Evolutionary conservation across 2,888 invertebrate species (phyloP).

Genomic region (Drosophila kambysellisi): DNA sequence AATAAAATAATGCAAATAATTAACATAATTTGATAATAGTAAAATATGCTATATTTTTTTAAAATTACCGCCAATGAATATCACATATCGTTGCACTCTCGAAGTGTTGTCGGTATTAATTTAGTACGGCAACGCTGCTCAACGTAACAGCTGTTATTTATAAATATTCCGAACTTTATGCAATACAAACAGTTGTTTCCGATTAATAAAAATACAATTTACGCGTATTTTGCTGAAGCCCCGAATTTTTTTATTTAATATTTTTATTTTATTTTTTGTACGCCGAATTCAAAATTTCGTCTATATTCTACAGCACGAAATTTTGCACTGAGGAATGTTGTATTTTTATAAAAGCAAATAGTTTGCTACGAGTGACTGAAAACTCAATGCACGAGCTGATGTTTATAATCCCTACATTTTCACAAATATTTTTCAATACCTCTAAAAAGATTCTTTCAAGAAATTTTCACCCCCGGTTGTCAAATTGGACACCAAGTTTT

Average conservation of each 20-base stretch:
- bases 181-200: conserved; percentile 27
- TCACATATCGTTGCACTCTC: background rate
- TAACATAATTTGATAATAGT: background rate
- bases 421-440: background rate
- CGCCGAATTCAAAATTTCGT: conserved; percentile 87
- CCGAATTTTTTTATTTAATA: conserved; percentile 52
- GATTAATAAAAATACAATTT: conserved; percentile 72
- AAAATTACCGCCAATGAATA: conserved; percentile 6
- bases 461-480: too few species aligned
- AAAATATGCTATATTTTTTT: background rate
- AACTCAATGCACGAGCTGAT: background rate
- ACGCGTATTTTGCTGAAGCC: conserved; percentile 85
- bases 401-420: background rate
- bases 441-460: too few species aligned
- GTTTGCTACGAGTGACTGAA: background rate
- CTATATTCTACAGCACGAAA: conserved; percentile 15
- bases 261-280: conserved; percentile 89
- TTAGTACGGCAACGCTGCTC: conserved; percentile 11
- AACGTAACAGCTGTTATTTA: conserved; percentile 38
- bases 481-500: too few species aligned
- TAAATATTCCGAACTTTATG: conserved; percentile 35
- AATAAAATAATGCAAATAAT: background rate
- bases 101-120: background rate
- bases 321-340: conserved; percentile 1
- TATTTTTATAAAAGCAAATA: background rate